A percentile compares a stretch with the other conserved stretches of the same genome.
These are phyloP conservation scores for Antitype chi DNA, from an alignment of 2,888 invertebrate genomes.

Conservation along the genomic window DNA sequence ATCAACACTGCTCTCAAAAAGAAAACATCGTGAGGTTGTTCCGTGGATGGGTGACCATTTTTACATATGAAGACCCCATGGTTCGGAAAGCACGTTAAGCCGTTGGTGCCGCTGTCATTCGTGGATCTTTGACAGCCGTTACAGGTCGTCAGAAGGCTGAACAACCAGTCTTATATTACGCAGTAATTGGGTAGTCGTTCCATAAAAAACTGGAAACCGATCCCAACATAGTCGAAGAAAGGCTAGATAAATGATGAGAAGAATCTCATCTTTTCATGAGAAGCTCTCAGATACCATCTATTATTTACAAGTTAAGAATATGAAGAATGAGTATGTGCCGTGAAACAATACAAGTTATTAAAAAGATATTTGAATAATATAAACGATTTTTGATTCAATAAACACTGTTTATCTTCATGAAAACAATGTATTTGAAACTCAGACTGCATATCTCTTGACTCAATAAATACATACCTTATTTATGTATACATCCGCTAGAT, in stretches of 20 bases:
- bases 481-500: background rate
- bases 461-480: background rate
- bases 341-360: constrained; percentile 18
- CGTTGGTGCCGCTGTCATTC: too few species aligned
- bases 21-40: too few species aligned
- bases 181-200: too few species aligned
- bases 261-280: background rate
- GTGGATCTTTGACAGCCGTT: too few species aligned
- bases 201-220: background rate
- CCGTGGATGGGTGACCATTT: too few species aligned
- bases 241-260: background rate
- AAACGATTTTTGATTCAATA: constrained; percentile 12
- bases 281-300: background rate
- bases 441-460: background rate
- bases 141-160: too few species aligned
- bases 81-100: too few species aligned
- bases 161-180: too few species aligned
- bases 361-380: constrained; percentile 13
- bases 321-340: background rate
- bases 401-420: background rate
- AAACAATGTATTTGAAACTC: constrained; percentile 2
- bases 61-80: too few species aligned
- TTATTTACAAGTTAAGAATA: background rate
- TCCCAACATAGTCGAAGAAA: background rate
- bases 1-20: too few species aligned